Percentiles rank a stretch among this genome's conserved stretches.
Evolutionary conservation across 2,797 vertebrate genomes (phyloP).

Genomic region (Pampus argenteus): DNA sequence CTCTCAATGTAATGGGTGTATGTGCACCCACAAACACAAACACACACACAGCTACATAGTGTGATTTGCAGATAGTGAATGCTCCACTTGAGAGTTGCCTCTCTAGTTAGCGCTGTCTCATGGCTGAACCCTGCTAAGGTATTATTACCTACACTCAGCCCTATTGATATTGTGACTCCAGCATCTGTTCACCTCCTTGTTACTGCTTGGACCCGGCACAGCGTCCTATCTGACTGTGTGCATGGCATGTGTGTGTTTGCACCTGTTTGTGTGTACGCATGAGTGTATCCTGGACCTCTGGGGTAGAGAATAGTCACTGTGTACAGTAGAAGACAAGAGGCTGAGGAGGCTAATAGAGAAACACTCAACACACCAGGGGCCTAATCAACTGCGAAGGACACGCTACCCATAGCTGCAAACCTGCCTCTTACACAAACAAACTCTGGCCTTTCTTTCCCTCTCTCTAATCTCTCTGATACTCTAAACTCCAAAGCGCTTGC

Average conservation of each 20-base stretch:
- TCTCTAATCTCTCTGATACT: constrained; percentile 67
- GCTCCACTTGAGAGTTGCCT: constrained; percentile 80
- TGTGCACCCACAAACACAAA: constrained; percentile 51
- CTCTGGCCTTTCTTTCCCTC: constrained; percentile 53
- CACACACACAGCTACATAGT: constrained; percentile 49
- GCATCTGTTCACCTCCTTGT: constrained; percentile 81
- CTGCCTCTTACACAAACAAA: constrained; percentile 57
- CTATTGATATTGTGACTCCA: constrained; percentile 83
- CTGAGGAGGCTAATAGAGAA: constrained; percentile 77
- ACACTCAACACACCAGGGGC: constrained; percentile 78
- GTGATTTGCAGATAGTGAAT: constrained; percentile 82
- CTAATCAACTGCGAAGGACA: constrained; percentile 79
- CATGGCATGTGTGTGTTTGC: constrained; percentile 36
- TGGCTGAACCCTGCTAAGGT: constrained; percentile 74
- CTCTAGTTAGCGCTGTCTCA: constrained; percentile 79
- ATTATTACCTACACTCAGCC: constrained; percentile 77
- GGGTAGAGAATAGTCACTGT: constrained; percentile 69
- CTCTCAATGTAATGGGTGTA: constrained; percentile 62
- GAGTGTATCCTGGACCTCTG: constrained; percentile 57
- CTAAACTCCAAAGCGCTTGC: constrained; percentile 42
- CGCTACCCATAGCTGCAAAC: constrained; percentile 63
- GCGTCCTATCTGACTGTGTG: constrained; percentile 69
- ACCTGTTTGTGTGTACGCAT: constrained; percentile 14
- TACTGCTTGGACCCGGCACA: constrained; percentile 71
- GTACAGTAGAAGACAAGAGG: constrained; percentile 66